Conservation (phyloP, 2,888 invertebrate genomes). For the Sminthurides aquaticus region DNA sequence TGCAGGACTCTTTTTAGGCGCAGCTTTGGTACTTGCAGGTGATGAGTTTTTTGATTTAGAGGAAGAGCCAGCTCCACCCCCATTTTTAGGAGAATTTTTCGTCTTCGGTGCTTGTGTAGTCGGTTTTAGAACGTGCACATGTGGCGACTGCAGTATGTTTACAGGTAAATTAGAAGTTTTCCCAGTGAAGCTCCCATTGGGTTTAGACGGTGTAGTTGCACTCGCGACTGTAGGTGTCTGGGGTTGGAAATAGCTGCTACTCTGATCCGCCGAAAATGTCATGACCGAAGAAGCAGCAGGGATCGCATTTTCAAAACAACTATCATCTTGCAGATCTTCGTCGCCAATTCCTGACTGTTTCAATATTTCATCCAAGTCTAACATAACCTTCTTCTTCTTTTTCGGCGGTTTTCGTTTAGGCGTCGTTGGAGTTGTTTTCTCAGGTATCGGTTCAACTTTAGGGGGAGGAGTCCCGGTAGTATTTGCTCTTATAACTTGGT, state of each 20-base stretch:
- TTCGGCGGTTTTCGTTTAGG: slow-evolving; percentile 32
- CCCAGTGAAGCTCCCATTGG: slow-evolving; percentile 29
- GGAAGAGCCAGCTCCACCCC: slow-evolving; percentile 19
- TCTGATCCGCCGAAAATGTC: slow-evolving; percentile 8
- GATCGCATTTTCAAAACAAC: slow-evolving; percentile 26
- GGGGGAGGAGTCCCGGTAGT: neutral
- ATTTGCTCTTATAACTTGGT: neutral
- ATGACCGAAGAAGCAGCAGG: neutral
- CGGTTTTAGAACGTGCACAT: slow-evolving; percentile 25
- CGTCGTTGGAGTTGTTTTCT: slow-evolving; percentile 24
- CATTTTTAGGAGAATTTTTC: slow-evolving; percentile 2
- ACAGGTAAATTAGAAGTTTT: slow-evolving; percentile 17
- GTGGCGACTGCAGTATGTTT: slow-evolving; percentile 15
- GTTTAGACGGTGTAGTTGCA: slow-evolving; percentile 17
- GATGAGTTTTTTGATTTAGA: neutral
- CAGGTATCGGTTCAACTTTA: neutral
- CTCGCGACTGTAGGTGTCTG: neutral
- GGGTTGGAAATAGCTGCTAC: slow-evolving; percentile 6
- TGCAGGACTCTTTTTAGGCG: slow-evolving; percentile 18
- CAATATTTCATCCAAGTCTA: slow-evolving; percentile 41
- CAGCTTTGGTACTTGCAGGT: neutral
- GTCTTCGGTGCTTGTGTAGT: slow-evolving; percentile 8
- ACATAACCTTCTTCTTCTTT: slow-evolving; percentile 37
- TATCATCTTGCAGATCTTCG: slow-evolving; percentile 42
- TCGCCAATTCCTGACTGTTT: slow-evolving; percentile 43